Evolutionary conservation across 2,888 invertebrate species (phyloP).

Genomic region (Temnothorax ravouxi): DNA sequence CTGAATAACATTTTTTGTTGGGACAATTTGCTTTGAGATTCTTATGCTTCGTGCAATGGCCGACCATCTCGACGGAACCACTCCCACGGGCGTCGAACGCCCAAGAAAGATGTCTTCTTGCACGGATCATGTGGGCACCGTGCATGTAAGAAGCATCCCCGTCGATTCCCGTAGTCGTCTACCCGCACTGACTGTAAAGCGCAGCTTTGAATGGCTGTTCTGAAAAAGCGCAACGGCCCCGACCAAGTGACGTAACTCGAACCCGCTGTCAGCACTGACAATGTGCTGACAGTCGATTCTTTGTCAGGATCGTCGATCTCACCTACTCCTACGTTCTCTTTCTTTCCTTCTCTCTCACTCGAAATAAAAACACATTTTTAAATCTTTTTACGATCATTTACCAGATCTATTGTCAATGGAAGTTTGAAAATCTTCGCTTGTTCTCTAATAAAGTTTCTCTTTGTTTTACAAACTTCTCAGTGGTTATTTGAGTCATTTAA

Average conservation of each 20-base stretch:
- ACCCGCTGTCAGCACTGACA: conserved; percentile 82
- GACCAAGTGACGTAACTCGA: conserved; percentile 84
- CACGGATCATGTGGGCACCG: conserved; percentile 18
- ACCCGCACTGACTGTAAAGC: conserved; percentile 73
- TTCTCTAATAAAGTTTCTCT: background rate
- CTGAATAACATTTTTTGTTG: background rate
- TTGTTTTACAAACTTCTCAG: background rate
- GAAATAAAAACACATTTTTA: background rate
- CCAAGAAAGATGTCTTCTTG: conserved; percentile 72
- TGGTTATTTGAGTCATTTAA: background rate
- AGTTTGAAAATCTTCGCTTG: background rate
- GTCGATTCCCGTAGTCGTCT: conserved; percentile 62
- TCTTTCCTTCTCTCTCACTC: background rate
- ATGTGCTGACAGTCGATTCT: conserved; percentile 80
- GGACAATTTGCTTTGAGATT: background rate
- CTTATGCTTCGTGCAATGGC: conserved; percentile 61
- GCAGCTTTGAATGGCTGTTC: conserved; percentile 75
- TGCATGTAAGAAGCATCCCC: conserved; percentile 59
- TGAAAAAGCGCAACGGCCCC: conserved; percentile 82
- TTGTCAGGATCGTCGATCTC: conserved; percentile 81
- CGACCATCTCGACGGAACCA: conserved; percentile 61
- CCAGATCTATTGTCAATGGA: background rate
- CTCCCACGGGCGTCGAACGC: conserved; percentile 68
- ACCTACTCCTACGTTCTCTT: conserved; percentile 72
- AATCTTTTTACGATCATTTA: background rate